A percentile compares a stretch with the other conserved stretches of the same genome.
These are phyloP conservation scores for Dolichopus griseipennis DNA, from an alignment of 2,888 invertebrate species.

Conservation along the genomic window DNA sequence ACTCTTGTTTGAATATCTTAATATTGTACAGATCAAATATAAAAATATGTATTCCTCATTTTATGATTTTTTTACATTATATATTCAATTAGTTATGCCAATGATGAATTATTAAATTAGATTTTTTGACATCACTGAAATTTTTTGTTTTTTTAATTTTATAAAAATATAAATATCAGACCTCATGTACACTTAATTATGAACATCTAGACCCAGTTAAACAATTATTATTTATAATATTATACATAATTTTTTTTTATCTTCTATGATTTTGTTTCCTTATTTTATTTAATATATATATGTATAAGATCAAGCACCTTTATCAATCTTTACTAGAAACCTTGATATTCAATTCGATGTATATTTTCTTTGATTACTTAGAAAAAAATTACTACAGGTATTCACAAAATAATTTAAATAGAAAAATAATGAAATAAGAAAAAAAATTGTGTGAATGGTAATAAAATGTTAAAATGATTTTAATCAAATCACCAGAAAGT, in stretches of 20 bases:
- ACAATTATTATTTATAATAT: neutral
- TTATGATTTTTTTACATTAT: neutral
- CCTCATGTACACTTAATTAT: neutral
- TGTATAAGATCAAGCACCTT: neutral
- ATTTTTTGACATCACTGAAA: neutral
- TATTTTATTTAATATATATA: no score
- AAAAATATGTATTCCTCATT: no score
- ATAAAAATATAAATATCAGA: neutral
- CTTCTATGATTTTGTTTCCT: no score
- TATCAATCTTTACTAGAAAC: neutral
- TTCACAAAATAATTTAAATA: neutral
- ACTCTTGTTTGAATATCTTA: no score
- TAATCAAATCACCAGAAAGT: constrained; percentile 8
- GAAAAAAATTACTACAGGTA: neutral
- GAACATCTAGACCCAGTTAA: neutral
- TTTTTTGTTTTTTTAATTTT: neutral
- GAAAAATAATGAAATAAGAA: neutral
- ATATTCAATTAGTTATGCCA: neutral
- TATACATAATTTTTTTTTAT: neutral
- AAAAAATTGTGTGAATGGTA: constrained; percentile 1
- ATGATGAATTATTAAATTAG: constrained; percentile 3
- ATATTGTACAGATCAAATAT: no score
- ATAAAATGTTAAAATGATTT: constrained; percentile 6
- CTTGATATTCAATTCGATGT: no score
- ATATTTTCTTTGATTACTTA: neutral